A percentile compares a stretch with the other conserved stretches of the same genome.
Evolutionary conservation across 2,113 vertebrate genomes (phyloP).

Genomic region (Orthochromis malagaraziensis): DNA sequence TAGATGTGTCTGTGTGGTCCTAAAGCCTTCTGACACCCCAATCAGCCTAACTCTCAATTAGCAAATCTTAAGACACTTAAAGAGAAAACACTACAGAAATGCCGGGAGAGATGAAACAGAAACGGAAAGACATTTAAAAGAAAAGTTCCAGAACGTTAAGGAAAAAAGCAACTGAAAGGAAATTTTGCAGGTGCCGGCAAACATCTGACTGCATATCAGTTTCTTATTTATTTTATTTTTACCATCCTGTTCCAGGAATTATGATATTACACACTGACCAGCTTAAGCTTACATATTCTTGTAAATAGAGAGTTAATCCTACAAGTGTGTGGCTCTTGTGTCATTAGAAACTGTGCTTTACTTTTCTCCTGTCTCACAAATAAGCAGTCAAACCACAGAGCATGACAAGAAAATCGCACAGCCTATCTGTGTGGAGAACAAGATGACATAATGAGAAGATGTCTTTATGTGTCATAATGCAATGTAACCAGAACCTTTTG

Average conservation of each 20-base stretch:
- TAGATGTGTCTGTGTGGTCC: background rate
- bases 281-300: background rate
- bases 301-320: background rate
- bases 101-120: background rate
- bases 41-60: constrained; percentile 31
- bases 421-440: background rate
- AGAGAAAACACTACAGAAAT: background rate
- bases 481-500: background rate
- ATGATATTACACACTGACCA: background rate
- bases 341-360: background rate
- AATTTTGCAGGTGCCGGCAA: background rate
- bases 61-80: constrained; percentile 2
- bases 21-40: constrained; percentile 10
- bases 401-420: background rate
- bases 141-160: background rate
- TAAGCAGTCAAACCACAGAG: background rate
- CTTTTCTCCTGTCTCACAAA: background rate
- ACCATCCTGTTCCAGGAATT: background rate
- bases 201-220: background rate
- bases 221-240: background rate
- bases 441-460: background rate
- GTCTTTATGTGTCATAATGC: background rate
- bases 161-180: background rate
- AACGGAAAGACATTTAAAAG: background rate
- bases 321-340: background rate